Evolutionary conservation across 1,140 invertebrate species (phyloP), one percentile per base, ranked within the genome.

Genomic region (Diprion similis): DNA sequence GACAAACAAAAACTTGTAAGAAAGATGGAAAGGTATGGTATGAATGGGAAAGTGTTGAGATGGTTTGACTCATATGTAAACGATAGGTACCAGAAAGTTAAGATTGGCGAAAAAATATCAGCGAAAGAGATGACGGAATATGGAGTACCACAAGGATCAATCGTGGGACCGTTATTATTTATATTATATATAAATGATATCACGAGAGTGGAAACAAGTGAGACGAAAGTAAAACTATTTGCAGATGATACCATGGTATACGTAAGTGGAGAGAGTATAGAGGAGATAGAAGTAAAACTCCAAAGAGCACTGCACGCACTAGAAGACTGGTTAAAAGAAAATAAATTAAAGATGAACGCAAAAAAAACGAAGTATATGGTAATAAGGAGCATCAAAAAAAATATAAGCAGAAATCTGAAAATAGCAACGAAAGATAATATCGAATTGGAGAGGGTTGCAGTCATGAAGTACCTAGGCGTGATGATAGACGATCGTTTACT

Each of bases 321-420:
- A 15, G 24, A 65, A 13, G n/a, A 66, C n/a, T 75, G 71, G 71
- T 19, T 75, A 37, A 69, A 70, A n/a, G 10, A 51, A 13, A 75
- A 72, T 37, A 71, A 68, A 10, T 19, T 75, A 13, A 72, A 70
- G n/a, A 64, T 72, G 51, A 75, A 75, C 51, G 13, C 51, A 24
- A 71, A 46, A n/a, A 79, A 79, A 68, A 77, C 74, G 1, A 79
- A 77, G 46, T 75, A 1, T 47, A 79, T 79, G 75, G 18, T 77
- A n/a, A 37, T 79, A 0, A 74, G 72, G 13, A 66, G 71, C 24
- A 9, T 13, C 6, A 70, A 64, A 18, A 68, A 72, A 19, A 69
- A 69, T 10, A 10, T 37, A 7, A 71, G 9, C 8, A 59, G 18
- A 6, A 15, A 65, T 10, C 19, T 72, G 4, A 10, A 6, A 37